phyloP scores from a whole-genome alignment of 1,140 invertebrate species.

The Diabrotica virgifera region DNA sequence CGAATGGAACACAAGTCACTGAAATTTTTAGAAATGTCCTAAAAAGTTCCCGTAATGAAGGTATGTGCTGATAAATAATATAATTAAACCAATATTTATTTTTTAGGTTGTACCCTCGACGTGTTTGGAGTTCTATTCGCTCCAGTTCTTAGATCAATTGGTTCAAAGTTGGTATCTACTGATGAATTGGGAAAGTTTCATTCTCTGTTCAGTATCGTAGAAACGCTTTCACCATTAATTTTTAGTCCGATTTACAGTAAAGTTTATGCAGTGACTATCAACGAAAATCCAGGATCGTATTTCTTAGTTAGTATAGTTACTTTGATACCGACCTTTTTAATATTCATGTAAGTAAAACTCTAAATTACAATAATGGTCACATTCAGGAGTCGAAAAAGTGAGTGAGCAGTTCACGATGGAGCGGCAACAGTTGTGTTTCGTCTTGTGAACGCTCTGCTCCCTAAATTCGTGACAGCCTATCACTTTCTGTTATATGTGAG shows the following conservation, averaged over 20 bases:
- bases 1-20: too few species aligned
- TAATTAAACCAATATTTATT: background rate
- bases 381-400: too few species aligned
- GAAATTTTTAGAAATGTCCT: background rate
- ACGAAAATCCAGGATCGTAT: slow-evolving; percentile 72
- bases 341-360: slow-evolving; percentile 66
- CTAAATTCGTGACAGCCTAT: too few species aligned
- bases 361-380: too few species aligned
- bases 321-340: slow-evolving; percentile 69
- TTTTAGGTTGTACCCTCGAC: background rate
- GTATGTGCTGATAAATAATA: background rate
- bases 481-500: too few species aligned
- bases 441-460: too few species aligned
- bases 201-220: slow-evolving; percentile 74
- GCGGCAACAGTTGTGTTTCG: too few species aligned
- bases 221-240: slow-evolving; percentile 73
- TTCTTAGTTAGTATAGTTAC: slow-evolving; percentile 72
- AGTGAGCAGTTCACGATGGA: too few species aligned
- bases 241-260: slow-evolving; percentile 77
- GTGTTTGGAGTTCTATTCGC: too few species aligned
- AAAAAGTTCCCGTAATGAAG: background rate
- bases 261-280: slow-evolving; percentile 67
- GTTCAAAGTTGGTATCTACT: slow-evolving; percentile 69
- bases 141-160: slow-evolving; percentile 57
- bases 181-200: slow-evolving; percentile 76